These are phyloP conservation scores for Nebria salina DNA, from an alignment of 2,888 invertebrate genomes.

Conservation along the genomic window DNA sequence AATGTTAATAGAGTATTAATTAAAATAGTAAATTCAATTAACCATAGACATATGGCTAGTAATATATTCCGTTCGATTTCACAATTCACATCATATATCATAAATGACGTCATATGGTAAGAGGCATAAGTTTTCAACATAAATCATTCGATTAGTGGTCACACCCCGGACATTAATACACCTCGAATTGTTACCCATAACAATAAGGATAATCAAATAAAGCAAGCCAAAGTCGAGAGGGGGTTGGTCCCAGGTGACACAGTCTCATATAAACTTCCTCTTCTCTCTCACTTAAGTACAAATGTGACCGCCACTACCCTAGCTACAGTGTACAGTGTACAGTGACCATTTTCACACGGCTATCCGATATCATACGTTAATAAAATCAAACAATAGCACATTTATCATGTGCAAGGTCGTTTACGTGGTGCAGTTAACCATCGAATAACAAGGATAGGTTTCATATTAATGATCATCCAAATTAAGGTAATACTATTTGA, in stretches of 20 bases:
- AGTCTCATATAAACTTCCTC: neutral
- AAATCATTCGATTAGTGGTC: constrained; percentile 9
- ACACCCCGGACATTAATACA: constrained; percentile 19
- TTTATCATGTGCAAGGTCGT: neutral
- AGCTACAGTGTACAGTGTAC: neutral
- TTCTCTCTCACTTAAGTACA: too few species aligned
- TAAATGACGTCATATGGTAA: constrained; percentile 6
- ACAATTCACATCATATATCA: neutral
- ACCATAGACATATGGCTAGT: too few species aligned
- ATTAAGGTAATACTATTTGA: neutral
- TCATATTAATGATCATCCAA: neutral
- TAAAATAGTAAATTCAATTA: too few species aligned
- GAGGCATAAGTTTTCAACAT: constrained; percentile 6
- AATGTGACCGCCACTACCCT: neutral
- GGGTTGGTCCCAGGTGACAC: constrained; percentile 27
- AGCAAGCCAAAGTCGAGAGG: neutral
- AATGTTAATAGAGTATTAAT: too few species aligned
- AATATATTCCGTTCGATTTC: too few species aligned
- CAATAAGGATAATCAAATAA: constrained; percentile 39
- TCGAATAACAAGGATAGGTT: neutral
- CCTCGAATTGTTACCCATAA: constrained; percentile 20
- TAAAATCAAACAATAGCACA: constrained; percentile 7
- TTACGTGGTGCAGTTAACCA: neutral
- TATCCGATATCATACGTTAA: constrained; percentile 8
- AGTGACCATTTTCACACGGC: constrained; percentile 16